These are phyloP conservation scores for Microplitis demolitor DNA, from an alignment of 1,140 invertebrate genomes.

Conservation along the genomic window DNA sequence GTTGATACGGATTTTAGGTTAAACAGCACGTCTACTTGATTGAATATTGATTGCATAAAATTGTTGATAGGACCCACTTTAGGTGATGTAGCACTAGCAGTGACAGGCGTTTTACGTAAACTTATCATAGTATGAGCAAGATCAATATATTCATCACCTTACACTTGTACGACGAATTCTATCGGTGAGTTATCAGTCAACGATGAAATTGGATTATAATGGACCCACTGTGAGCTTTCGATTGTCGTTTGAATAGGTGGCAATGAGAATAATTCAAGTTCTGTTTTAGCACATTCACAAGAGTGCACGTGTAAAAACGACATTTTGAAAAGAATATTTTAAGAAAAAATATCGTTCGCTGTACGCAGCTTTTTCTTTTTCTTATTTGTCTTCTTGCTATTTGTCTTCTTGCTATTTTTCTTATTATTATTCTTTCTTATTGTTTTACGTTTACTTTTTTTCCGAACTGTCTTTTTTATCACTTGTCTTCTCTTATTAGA, in stretches of 20 bases:
- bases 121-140: constrained; percentile 47
- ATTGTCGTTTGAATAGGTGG: constrained; percentile 55
- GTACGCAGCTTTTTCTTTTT: not conserved
- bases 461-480: not conserved
- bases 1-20: constrained; percentile 53
- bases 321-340: constrained; percentile 15
- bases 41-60: constrained; percentile 51
- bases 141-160: constrained; percentile 51
- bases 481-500: not conserved
- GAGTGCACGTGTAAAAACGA: constrained; percentile 34
- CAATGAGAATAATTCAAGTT: constrained; percentile 57
- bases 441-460: not conserved
- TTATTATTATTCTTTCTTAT: not conserved
- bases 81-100: no score
- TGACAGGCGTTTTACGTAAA: constrained; percentile 19
- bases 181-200: constrained; percentile 49
- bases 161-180: constrained; percentile 51
- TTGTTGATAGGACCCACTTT: constrained; percentile 41
- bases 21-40: constrained; percentile 47
- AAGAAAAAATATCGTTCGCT: not conserved
- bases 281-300: constrained; percentile 39
- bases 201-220: constrained; percentile 55
- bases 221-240: no score
- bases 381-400: not conserved
- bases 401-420: not conserved